These are phyloP conservation scores for Lydus trimaculatus DNA, from an alignment of 2,888 invertebrate genomes.

Conservation along the genomic window DNA sequence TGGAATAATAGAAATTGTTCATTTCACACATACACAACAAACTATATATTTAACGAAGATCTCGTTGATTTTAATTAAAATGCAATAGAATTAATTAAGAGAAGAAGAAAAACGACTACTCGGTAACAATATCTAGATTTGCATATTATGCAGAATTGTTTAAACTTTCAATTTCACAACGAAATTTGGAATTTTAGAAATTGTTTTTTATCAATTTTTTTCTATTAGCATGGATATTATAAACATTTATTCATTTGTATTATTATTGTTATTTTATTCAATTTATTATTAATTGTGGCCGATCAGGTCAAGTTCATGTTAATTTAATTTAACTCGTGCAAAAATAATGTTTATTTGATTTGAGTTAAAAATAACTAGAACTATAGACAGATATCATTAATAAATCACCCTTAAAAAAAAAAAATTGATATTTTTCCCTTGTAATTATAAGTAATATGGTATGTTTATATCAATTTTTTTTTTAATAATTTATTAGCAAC, in stretches of 20 bases:
- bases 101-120: slow-evolving; percentile 7
- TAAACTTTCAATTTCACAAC: background rate
- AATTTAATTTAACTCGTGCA: slow-evolving; percentile 19
- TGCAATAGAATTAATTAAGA: background rate
- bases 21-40: slow-evolving; percentile 22
- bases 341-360: slow-evolving; percentile 13
- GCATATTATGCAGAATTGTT: background rate
- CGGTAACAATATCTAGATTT: background rate
- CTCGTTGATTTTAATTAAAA: background rate
- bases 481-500: background rate
- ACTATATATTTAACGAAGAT: background rate
- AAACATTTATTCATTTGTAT: slow-evolving; percentile 19
- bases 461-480: background rate
- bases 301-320: slow-evolving; percentile 30
- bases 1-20: slow-evolving; percentile 38
- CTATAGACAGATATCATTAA: no score
- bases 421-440: no score
- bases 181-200: slow-evolving; percentile 17
- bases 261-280: background rate
- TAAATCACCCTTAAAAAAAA: no score
- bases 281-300: background rate
- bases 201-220: slow-evolving; percentile 14
- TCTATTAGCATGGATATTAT: slow-evolving; percentile 19
- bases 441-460: no score
- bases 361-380: no score